phyloP scores from a whole-genome alignment of 2,888 invertebrate genomes.

The Hypomecis atomaria region DNA sequence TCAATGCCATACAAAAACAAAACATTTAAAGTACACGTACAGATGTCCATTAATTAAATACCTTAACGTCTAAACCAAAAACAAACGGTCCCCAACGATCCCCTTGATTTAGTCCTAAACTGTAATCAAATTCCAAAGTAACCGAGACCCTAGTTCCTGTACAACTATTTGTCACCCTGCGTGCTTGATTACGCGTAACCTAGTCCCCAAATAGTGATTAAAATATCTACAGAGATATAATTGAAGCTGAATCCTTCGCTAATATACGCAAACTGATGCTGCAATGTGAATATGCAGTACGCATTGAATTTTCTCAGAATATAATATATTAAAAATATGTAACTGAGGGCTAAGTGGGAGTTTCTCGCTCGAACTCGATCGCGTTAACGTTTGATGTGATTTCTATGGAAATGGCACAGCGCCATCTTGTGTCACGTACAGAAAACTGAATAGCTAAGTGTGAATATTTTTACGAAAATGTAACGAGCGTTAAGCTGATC shows the following conservation, averaged over 20 bases:
- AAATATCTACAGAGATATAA: neutral
- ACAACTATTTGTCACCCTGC: constrained; percentile 41
- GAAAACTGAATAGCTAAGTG: too few relatives aligned
- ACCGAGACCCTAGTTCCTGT: constrained; percentile 21
- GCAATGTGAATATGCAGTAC: too few relatives aligned
- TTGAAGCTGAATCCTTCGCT: neutral
- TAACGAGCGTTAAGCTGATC: too few relatives aligned
- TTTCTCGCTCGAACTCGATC: too few relatives aligned
- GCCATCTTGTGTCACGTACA: too few relatives aligned
- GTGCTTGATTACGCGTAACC: constrained; percentile 39
- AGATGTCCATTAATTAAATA: neutral
- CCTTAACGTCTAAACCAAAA: neutral
- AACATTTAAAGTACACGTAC: neutral
- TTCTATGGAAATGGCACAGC: too few relatives aligned
- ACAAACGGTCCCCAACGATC: constrained; percentile 8
- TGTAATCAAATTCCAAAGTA: constrained; percentile 31
- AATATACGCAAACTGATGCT: too few relatives aligned
- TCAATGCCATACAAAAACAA: neutral
- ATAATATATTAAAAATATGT: too few relatives aligned
- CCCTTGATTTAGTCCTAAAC: constrained; percentile 24
- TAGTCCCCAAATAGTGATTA: constrained; percentile 13
- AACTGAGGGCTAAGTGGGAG: too few relatives aligned
- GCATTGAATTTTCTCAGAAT: too few relatives aligned
- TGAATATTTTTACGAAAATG: too few relatives aligned
- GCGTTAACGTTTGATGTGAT: too few relatives aligned